phyloP scores from a whole-genome alignment of 2,888 invertebrate species.

The Xestia c-nigrum region DNA sequence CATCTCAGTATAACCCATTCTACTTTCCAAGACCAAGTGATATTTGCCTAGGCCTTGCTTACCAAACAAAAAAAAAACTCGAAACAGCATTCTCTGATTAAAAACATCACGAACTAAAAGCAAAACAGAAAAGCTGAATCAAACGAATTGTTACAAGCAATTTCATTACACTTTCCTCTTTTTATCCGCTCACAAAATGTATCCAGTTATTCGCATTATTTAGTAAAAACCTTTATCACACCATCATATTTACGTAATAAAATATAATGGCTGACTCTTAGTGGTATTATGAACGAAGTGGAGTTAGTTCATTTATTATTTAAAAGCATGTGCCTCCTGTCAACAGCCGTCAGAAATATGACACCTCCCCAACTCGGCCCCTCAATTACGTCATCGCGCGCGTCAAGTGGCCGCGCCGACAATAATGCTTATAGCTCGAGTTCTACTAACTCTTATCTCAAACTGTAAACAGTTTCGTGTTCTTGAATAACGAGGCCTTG shows the following conservation, averaged over 20 bases:
- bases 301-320: conserved; percentile 24
- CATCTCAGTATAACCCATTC: not conserved
- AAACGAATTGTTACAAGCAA: conserved; percentile 38
- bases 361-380: too few species aligned
- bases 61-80: conserved; percentile 26
- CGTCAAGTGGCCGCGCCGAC: too few species aligned
- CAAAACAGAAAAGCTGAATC: conserved; percentile 41
- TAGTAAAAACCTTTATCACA: conserved; percentile 50
- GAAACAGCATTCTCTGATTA: conserved; percentile 44
- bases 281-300: conserved; percentile 28
- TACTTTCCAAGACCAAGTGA: not conserved
- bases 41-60: conserved; percentile 4
- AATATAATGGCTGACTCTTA: conserved; percentile 39
- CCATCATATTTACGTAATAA: conserved; percentile 57
- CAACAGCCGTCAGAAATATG: too few species aligned
- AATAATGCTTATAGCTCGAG: too few species aligned
- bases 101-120: conserved; percentile 36
- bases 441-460: too few species aligned
- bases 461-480: too few species aligned
- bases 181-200: conserved; percentile 39
- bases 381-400: too few species aligned
- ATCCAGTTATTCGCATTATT: conserved; percentile 43
- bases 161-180: conserved; percentile 37
- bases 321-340: conserved; percentile 10
- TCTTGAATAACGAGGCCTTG: too few species aligned